Evolutionary conservation across 2,797 vertebrate genomes (phyloP), one percentile per base, ranked within the genome.

Genomic region (Enteromius afrohamiltoni): DNA sequence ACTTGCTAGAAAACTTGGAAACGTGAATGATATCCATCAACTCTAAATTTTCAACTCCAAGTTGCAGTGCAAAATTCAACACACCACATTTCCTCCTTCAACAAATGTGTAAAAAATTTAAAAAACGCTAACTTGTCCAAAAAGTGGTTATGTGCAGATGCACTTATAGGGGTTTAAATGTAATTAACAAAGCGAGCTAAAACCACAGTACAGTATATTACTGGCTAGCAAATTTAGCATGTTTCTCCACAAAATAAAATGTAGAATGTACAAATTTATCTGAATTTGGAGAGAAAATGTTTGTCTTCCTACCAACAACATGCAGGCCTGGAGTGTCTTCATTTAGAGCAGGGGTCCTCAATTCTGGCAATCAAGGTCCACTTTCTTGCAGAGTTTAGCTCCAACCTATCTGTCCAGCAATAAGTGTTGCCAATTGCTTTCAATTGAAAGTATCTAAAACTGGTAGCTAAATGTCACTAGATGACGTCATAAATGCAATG

Each of bases 111-210:
- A 6, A 70, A 17, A 64, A 31, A 6, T 17, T 1, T 16, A n/a
- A n/a, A 55, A 69, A 78, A 74, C 47, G 42, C 60, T 47, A 78
- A 51, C 49, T 34, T 17, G 29, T 55, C 42, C 23, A 17, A 62
- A 62, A 47, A 58, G 26, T 42, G 53, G 55, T 81, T 64, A 64
- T 81, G 69, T 73, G 55, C 53, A 73, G 6, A 47, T 62, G 53
- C 45, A 60, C 42, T 60, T 60, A 42, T 60, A n/a, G n/a, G 74
- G 74, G n/a, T 58, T 58, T 40, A 51, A 34, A 67, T 79, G 45
- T 13, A 37, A n/a, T 17, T 23, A 71, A 26, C 6, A 77, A 71
- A 76, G 45, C 62, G 69, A 69, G 26, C 37, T 69, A 51, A 58
- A 55, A 58, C 26, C 49, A 45, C 19, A 77, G 23, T 26, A n/a